phyloP scores from a whole-genome alignment of 2,113 vertebrate species.

The Pedetes capensis region DNA sequence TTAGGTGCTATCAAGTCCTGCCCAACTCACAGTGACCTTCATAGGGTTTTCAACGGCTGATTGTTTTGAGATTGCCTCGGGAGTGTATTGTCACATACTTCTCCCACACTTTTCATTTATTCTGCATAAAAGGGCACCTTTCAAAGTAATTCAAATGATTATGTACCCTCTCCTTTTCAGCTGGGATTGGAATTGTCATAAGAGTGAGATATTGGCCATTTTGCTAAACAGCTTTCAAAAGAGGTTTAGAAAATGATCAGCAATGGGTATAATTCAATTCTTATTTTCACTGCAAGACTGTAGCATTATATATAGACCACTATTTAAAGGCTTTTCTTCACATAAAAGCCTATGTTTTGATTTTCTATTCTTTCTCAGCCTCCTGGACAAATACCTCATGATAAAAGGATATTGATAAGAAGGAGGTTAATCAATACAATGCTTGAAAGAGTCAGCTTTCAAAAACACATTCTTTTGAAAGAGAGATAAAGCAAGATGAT shows the following conservation, averaged over 20 bases:
- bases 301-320: background rate
- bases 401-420: background rate
- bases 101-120: conserved; percentile 41
- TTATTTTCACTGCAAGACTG: background rate
- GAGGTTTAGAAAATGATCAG: background rate
- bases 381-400: conserved; percentile 1
- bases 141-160: background rate
- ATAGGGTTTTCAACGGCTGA: too few relatives aligned
- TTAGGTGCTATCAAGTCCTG: too few relatives aligned
- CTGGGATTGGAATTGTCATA: background rate
- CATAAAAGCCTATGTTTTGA: background rate
- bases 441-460: background rate
- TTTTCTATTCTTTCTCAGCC: conserved; percentile 15
- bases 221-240: background rate
- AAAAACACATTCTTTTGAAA: background rate
- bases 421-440: background rate
- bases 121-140: background rate
- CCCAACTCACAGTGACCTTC: too few relatives aligned
- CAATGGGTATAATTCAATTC: background rate
- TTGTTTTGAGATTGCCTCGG: too few relatives aligned
- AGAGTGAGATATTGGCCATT: background rate
- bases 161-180: background rate
- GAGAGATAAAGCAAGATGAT: background rate
- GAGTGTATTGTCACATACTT: too few relatives aligned
- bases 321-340: background rate